A percentile compares a stretch with the other conserved stretches of the same genome.
These are phyloP conservation scores for Poeciliopsis presidionis DNA, from an alignment of 2,797 vertebrate species.

Conservation along the genomic window DNA sequence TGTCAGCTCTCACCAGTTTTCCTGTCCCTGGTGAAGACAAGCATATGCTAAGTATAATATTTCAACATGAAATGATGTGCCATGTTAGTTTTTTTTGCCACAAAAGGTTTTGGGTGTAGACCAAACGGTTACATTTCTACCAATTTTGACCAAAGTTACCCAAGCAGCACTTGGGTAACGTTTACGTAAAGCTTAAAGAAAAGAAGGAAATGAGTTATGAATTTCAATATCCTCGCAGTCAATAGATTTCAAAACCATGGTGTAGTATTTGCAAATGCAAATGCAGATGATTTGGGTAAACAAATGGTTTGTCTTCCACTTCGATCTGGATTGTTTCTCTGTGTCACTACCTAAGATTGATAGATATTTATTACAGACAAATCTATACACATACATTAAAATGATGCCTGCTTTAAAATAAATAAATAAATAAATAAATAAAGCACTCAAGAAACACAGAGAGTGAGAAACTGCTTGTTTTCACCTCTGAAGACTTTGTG, in stretches of 20 bases:
- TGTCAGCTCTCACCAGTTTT: background rate
- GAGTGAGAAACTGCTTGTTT: background rate
- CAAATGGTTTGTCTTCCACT: constrained; percentile 30
- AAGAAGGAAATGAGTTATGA: background rate
- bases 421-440: background rate
- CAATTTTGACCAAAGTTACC: background rate
- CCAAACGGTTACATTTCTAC: background rate
- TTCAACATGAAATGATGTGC: background rate
- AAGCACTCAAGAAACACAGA: background rate
- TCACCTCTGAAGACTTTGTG: constrained; percentile 3
- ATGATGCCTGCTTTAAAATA: constrained; percentile 15
- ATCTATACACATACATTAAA: background rate
- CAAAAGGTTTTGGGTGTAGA: background rate
- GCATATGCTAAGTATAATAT: background rate
- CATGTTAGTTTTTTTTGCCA: background rate
- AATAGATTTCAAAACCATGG: background rate
- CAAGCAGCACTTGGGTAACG: background rate
- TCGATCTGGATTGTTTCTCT: background rate
- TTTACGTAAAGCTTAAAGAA: background rate
- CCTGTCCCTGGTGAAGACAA: background rate
- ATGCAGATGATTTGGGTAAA: constrained; percentile 48
- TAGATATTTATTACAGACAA: constrained; percentile 15
- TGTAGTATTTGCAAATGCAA: constrained; percentile 26
- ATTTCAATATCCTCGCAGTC: background rate
- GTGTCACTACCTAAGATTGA: constrained; percentile 9